Percentiles rank a stretch among this genome's conserved stretches.
phyloP scores from a whole-genome alignment of 2,113 vertebrate species.

The Micronycteris hirsuta region DNA sequence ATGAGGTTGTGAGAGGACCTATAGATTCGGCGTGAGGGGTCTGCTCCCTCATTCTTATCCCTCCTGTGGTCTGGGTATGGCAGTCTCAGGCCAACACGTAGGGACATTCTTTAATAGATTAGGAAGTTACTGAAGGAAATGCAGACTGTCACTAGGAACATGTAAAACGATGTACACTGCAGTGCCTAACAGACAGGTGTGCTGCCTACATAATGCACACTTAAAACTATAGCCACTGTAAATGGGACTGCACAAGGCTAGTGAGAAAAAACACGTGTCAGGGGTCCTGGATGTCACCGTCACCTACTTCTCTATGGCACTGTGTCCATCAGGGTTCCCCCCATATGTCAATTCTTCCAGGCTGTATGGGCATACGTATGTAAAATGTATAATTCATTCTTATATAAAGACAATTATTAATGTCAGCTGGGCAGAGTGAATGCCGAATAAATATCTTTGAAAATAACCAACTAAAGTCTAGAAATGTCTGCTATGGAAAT shows the following conservation, averaged over 20 bases:
- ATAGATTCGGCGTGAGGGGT: background rate
- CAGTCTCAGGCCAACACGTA: background rate
- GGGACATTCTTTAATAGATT: background rate
- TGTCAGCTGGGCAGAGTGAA: background rate
- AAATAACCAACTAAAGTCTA: background rate
- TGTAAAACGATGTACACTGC: background rate
- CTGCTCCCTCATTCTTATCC: background rate
- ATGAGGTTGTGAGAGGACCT: background rate
- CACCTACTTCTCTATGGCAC: fast-evolving
- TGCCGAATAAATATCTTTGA: background rate
- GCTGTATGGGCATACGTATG: no score
- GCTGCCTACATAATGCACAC: no score
- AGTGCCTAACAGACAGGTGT: background rate
- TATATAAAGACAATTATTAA: background rate
- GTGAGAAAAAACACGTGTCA: background rate
- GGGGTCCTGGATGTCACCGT: background rate
- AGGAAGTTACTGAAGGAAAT: background rate
- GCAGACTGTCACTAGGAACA: background rate
- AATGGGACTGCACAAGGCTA: background rate
- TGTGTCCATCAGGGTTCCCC: fast-evolving
- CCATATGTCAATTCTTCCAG: background rate
- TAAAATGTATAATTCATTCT: background rate
- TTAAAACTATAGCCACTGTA: background rate
- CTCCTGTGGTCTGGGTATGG: background rate
- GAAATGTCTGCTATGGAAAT: background rate